These are phyloP conservation scores for Chrysaora quinquecirrha DNA, from an alignment of 30 jellyfish, hydroid and myxozoan species.

Conservation along the genomic window DNA sequence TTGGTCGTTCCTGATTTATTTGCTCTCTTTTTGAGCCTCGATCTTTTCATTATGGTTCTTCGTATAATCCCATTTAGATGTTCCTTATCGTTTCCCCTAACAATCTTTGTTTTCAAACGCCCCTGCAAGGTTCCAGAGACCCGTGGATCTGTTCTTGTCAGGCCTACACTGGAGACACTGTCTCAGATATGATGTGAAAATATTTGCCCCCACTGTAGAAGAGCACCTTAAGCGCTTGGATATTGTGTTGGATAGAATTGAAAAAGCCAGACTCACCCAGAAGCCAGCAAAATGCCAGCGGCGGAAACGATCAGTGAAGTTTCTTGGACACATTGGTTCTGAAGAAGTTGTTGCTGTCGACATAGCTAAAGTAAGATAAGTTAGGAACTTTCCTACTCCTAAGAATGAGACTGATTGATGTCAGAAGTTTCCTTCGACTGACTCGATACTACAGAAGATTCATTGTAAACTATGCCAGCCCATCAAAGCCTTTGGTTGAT, in stretches of 20 bases:
- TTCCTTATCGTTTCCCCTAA: conserved; percentile 9
- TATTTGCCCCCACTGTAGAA: conserved; percentile 47
- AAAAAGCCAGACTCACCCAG: conserved; percentile 45
- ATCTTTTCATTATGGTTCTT: conserved; percentile 6
- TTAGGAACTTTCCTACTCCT: conserved; percentile 33
- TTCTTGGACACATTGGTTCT: conserved; percentile 68
- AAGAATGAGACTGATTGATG: conserved; percentile 29
- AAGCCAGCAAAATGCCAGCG: conserved; percentile 65
- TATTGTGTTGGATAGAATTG: conserved; percentile 31
- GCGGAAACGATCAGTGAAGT: conserved; percentile 24
- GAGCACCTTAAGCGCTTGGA: conserved; percentile 49
- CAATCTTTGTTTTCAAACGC: conserved; percentile 12
- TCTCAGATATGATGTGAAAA: conserved; percentile 23
- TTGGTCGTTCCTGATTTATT: not conserved
- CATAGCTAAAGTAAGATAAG: conserved; percentile 28
- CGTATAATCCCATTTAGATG: not conserved
- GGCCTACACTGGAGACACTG: conserved; percentile 35
- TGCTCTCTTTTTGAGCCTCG: conserved; percentile 13
- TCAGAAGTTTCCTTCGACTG: conserved; percentile 49
- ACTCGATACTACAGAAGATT: conserved; percentile 42
- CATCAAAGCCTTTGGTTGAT: conserved; percentile 25
- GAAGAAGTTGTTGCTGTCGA: conserved; percentile 39
- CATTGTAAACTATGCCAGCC: conserved; percentile 38
- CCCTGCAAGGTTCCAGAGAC: conserved; percentile 30
- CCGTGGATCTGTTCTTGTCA: conserved; percentile 12